Evolutionary conservation across 2,113 vertebrate genomes (phyloP).

Genomic region (Catharus minimus): DNA sequence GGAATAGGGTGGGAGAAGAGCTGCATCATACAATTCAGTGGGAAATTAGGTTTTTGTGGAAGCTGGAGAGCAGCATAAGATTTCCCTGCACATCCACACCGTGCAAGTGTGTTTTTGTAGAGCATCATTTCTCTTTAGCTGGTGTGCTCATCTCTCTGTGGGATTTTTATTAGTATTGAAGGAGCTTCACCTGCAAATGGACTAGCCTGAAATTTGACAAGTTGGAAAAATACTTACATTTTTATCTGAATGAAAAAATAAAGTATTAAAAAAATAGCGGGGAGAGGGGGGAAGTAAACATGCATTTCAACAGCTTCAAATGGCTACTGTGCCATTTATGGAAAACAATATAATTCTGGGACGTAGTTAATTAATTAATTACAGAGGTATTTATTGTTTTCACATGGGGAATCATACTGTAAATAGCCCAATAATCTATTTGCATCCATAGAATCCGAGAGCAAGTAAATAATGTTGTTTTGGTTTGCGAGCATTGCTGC

Average conservation of each 20-base stretch:
- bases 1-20: not conserved
- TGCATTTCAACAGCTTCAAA: not conserved
- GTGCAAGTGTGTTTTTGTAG: slow-evolving; percentile 16
- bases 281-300: not conserved
- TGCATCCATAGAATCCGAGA: not conserved
- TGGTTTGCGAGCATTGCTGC: not conserved
- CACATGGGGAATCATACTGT: not conserved
- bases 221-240: slow-evolving; percentile 19
- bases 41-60: not conserved
- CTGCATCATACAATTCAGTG: not conserved
- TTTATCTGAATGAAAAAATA: not conserved
- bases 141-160: slow-evolving; percentile 20
- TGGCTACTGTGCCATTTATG: not conserved
- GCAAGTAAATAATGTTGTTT: not conserved
- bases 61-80: not conserved
- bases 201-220: slow-evolving; percentile 34
- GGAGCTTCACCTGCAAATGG: slow-evolving; percentile 40
- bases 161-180: slow-evolving; percentile 45
- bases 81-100: slow-evolving; percentile 19
- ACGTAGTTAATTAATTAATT: slow-evolving; percentile 21
- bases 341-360: not conserved
- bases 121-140: slow-evolving; percentile 37
- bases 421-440: not conserved
- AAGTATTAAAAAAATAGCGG: not conserved
- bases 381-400: slow-evolving; percentile 23